A percentile compares a stretch with the other conserved stretches of the same genome.
Conservation (phyloP, 2,888 invertebrate genomes). For the Rhamnusium bicolor region DNA sequence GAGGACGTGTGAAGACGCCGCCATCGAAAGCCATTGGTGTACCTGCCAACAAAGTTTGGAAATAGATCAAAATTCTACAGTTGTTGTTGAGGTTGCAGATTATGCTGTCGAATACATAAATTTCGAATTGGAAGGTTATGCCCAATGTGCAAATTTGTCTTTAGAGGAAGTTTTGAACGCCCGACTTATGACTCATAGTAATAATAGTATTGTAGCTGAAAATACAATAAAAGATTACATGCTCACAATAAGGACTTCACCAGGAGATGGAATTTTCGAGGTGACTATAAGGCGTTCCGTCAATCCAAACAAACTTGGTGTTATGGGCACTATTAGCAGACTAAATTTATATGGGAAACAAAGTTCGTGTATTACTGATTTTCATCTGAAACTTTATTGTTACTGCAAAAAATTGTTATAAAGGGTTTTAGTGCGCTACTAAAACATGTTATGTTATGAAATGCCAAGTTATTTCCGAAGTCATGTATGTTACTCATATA, state of each 20-base stretch:
- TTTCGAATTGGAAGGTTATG: conserved; percentile 74
- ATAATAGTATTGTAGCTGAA: conserved; percentile 64
- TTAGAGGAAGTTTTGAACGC: conserved; percentile 79
- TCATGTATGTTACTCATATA: conserved; percentile 1
- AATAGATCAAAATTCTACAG: conserved; percentile 73
- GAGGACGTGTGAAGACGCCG: conserved; percentile 85
- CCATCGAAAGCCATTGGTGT: conserved; percentile 90
- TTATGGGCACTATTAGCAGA: conserved; percentile 84
- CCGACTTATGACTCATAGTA: conserved; percentile 74
- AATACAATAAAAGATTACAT: conserved; percentile 75
- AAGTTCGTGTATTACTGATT: conserved; percentile 84
- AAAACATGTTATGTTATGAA: neutral
- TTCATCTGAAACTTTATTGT: conserved; percentile 84
- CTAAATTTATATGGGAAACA: conserved; percentile 87
- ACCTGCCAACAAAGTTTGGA: conserved; percentile 83
- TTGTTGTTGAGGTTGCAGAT: conserved; percentile 75
- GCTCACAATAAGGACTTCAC: conserved; percentile 77
- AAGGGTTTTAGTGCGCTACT: neutral
- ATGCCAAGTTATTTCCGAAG: conserved; percentile 18
- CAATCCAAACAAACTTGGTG: conserved; percentile 65
- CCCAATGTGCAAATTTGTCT: conserved; percentile 78
- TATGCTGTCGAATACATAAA: conserved; percentile 81
- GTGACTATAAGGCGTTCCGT: conserved; percentile 78
- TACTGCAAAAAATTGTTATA: conserved; percentile 73
- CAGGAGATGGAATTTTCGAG: conserved; percentile 85